Percentiles rank a stretch among this genome's conserved stretches.
These are phyloP conservation scores for Sesamia inferens DNA, from an alignment of 2,888 invertebrate species.

Conservation along the genomic window DNA sequence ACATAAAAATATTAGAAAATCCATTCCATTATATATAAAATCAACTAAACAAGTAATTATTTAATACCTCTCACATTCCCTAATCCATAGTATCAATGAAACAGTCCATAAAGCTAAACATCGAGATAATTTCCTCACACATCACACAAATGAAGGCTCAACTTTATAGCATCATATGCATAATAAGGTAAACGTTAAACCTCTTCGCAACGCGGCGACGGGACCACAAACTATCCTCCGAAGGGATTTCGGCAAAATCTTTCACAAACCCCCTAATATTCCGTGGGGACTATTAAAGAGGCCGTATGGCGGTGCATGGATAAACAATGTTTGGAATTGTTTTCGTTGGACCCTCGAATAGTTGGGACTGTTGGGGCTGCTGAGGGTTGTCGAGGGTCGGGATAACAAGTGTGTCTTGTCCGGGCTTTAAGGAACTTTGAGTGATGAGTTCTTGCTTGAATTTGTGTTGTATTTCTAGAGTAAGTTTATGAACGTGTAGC, in stretches of 20 bases:
- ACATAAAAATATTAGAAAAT: not conserved
- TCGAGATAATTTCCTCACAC: slow-evolving; percentile 36
- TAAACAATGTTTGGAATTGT: slow-evolving; percentile 66
- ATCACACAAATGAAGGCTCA: slow-evolving; percentile 60
- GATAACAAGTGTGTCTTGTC: slow-evolving; percentile 54
- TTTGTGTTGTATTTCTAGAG: slow-evolving; percentile 36
- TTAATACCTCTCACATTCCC: slow-evolving; percentile 20
- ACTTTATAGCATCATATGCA: slow-evolving; percentile 61
- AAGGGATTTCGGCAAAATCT: slow-evolving; percentile 63
- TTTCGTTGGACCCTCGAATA: slow-evolving; percentile 57
- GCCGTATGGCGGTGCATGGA: slow-evolving; percentile 54
- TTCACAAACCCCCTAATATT: slow-evolving; percentile 62
- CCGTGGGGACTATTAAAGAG: slow-evolving; percentile 59
- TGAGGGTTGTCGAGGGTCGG: slow-evolving; percentile 20
- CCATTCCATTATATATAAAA: not conserved
- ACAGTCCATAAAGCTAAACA: slow-evolving; percentile 47
- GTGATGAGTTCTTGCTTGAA: slow-evolving; percentile 52
- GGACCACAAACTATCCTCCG: slow-evolving; percentile 59
- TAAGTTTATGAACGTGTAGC: slow-evolving; percentile 1
- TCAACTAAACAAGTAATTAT: not conserved
- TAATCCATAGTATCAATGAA: slow-evolving; percentile 55
- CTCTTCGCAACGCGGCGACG: slow-evolving; percentile 35
- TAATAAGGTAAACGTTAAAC: slow-evolving; percentile 57
- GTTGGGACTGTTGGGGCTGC: slow-evolving; percentile 27
- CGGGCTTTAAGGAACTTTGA: slow-evolving; percentile 48